Evolutionary conservation across 2,797 vertebrate species (phyloP).

Genomic region (Chaetodon trifasciatus): DNA sequence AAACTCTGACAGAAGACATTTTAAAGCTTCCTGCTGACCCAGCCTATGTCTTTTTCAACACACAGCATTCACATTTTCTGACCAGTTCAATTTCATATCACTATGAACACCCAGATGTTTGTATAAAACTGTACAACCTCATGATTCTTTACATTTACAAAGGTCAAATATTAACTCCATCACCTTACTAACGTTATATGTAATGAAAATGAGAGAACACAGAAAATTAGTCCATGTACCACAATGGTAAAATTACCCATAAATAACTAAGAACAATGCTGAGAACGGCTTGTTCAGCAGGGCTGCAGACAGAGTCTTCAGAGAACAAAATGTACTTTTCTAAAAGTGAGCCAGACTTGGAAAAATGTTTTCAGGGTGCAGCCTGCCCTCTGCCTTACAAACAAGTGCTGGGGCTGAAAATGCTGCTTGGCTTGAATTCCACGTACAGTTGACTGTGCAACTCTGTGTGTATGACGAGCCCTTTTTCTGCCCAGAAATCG

Average conservation of each 20-base stretch:
- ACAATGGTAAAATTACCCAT: not conserved
- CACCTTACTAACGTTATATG: not conserved
- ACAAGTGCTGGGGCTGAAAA: slow-evolving; percentile 5
- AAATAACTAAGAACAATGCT: not conserved
- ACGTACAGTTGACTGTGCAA: slow-evolving; percentile 8
- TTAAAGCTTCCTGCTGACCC: not conserved
- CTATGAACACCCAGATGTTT: not conserved
- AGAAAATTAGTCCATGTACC: not conserved
- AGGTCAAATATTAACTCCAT: not conserved
- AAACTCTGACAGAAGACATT: not conserved
- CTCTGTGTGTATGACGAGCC: slow-evolving; percentile 1
- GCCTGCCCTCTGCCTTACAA: slow-evolving; percentile 16
- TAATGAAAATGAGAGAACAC: not conserved
- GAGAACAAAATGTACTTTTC: slow-evolving; percentile 11
- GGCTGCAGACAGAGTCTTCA: not conserved
- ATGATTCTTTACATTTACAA: not conserved
- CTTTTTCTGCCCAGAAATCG: not conserved
- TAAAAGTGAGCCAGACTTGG: not conserved
- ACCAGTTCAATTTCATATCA: not conserved
- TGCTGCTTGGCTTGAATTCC: slow-evolving; percentile 23
- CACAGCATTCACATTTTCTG: not conserved
- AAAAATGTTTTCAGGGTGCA: slow-evolving; percentile 9
- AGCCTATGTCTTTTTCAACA: not conserved
- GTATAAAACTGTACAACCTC: not conserved
- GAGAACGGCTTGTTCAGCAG: not conserved